Base-by-base conservation (phyloP, 2,888 invertebrate species). In the Baronia brevicornis region DNA sequence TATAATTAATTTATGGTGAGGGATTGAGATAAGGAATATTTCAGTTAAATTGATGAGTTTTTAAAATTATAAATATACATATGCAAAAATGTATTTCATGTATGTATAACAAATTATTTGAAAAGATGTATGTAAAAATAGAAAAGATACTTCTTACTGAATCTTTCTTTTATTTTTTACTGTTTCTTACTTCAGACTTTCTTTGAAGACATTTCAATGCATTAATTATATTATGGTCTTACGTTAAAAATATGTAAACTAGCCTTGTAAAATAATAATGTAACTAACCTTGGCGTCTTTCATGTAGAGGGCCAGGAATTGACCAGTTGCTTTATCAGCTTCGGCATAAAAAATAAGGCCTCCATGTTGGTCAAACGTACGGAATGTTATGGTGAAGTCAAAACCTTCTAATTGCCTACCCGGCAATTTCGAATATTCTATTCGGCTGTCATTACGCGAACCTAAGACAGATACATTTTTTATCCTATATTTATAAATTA, bases 291-390 rank as follows among this genome's bases (percentile, higher is more conserved):
- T 84, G 18, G 95, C 96, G 27, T 91, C 87, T 41, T 87, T 85
- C 60, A 97, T 73, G 52, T 90, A 93, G 5, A 95, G 71, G 0
- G 93, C 90, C 1, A 94, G 88, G 58, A 91, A 91, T 58, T 94
- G 91, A 0, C 67, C 66, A 9, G 90, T 88, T 1, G 85, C 74
- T 5, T 75, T 74, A 33, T 91, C 89, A 0, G 74, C 60, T 1
- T 89, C 74, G 0, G 91, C 89, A 70, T 95, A 97, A 79, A 97
- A 93, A 7, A 97, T 86, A 3, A 96, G 80, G 1, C 97, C 96
- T 33, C 93, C 90, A 5, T 88, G 84, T n/a, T 82, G 77, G 37
- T 87, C 87, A 35, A 87, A 86, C 0, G 95, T 94, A 43, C 92
- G 91, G 69, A 98, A 89, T 4, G 91, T 87, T 5, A 97, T 80